Conservation (phyloP, 2,113 vertebrate species). For the Nesoenas mayeri region DNA sequence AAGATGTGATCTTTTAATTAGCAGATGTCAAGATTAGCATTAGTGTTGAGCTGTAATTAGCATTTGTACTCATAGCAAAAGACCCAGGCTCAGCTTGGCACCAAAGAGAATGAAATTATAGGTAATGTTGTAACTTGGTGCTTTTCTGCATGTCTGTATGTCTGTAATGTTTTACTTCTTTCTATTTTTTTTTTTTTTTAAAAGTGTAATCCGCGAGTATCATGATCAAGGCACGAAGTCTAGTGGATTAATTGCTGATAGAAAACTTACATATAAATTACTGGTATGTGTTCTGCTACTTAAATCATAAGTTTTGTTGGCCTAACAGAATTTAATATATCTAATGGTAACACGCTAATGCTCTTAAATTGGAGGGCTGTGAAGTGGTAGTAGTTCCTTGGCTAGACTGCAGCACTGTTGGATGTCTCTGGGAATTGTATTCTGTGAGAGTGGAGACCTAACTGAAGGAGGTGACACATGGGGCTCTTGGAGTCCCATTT, state of each 20-base stretch:
- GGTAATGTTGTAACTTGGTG: constrained; percentile 30
- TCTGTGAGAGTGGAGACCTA: neutral
- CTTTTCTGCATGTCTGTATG: constrained; percentile 2
- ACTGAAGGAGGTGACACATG: neutral
- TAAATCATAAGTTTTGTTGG: constrained; percentile 15
- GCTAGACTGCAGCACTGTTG: neutral
- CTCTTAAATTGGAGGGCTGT: neutral
- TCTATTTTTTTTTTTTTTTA: neutral
- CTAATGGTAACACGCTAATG: neutral
- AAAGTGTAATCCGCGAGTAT: constrained; percentile 8
- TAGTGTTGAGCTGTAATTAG: constrained; percentile 75
- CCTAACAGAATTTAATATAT: constrained; percentile 4
- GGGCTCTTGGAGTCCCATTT: neutral
- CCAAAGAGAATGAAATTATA: constrained; percentile 37
- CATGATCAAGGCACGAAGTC: neutral
- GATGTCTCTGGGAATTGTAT: neutral
- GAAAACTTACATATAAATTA: constrained; percentile 13
- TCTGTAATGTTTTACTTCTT: neutral
- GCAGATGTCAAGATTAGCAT: constrained; percentile 81
- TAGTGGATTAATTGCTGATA: neutral
- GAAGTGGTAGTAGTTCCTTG: neutral
- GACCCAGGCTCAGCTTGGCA: constrained; percentile 30
- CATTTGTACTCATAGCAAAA: constrained; percentile 66
- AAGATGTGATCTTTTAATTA: constrained; percentile 83
- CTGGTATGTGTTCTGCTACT: neutral